These are phyloP conservation scores for Ellobium chinense DNA, from an alignment of 2,888 invertebrate genomes.

Conservation along the genomic window DNA sequence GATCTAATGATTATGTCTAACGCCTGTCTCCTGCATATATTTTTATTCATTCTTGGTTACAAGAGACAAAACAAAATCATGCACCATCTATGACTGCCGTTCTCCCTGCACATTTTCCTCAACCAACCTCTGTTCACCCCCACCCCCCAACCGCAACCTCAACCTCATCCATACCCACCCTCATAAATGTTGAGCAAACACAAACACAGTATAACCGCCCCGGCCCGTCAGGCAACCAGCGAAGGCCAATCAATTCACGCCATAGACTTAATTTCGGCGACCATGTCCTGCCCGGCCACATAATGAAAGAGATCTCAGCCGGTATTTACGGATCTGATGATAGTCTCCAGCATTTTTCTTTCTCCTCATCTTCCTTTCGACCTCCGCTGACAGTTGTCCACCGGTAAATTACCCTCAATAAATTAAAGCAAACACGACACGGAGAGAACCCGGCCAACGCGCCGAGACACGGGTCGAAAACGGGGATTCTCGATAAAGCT, in stretches of 20 bases:
- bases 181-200: too few relatives aligned
- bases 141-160: too few relatives aligned
- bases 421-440: constrained; percentile 41
- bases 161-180: too few relatives aligned
- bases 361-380: not conserved
- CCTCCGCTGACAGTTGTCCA: not conserved
- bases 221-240: not conserved
- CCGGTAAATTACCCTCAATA: constrained; percentile 41
- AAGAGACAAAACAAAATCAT: too few relatives aligned
- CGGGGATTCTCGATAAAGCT: constrained; percentile 13
- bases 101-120: too few relatives aligned
- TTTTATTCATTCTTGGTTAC: too few relatives aligned
- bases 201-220: constrained; percentile 4
- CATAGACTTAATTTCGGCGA: constrained; percentile 19
- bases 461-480: not conserved
- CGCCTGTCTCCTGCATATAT: too few relatives aligned
- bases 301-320: constrained; percentile 23
- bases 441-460: not conserved
- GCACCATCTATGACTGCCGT: too few relatives aligned
- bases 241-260: constrained; percentile 16
- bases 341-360: not conserved
- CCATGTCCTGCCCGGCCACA: not conserved
- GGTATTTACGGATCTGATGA: constrained; percentile 25
- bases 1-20: too few relatives aligned
- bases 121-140: too few relatives aligned